Evolutionary conservation across 2,888 invertebrate genomes (phyloP).

Genomic region (Linyphia triangularis): DNA sequence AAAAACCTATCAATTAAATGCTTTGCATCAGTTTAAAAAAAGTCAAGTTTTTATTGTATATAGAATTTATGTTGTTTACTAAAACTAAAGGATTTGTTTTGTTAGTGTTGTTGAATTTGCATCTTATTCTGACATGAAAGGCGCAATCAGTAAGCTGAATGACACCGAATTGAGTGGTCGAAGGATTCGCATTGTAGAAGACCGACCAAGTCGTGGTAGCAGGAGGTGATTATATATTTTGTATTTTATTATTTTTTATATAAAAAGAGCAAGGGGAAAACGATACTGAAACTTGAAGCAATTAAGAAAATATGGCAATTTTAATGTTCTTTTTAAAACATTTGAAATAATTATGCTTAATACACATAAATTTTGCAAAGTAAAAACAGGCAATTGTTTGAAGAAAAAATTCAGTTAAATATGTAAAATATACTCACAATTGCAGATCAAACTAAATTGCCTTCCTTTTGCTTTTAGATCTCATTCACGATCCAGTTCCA

Average conservation of each 20-base stretch:
- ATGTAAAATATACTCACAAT: background rate
- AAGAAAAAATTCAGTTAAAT: background rate
- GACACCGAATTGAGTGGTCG: conserved; percentile 97
- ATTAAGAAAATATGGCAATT: too few relatives aligned
- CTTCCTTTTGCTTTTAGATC: conserved; percentile 11
- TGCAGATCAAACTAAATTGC: background rate
- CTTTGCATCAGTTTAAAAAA: too few relatives aligned
- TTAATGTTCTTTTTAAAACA: too few relatives aligned
- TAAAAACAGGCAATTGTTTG: background rate
- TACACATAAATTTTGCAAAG: background rate
- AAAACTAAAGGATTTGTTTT: conserved; percentile 1
- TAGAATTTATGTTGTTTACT: too few relatives aligned
- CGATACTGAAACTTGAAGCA: too few relatives aligned
- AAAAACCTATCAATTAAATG: too few relatives aligned
- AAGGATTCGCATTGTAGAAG: conserved; percentile 93
- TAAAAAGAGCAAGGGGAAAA: too few relatives aligned
- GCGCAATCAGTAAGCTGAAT: conserved; percentile 96
- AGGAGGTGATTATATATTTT: conserved; percentile 66
- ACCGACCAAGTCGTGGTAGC: conserved; percentile 80
- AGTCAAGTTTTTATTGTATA: too few relatives aligned
- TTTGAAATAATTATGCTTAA: background rate
- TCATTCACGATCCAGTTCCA: conserved; percentile 47
- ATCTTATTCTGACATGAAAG: conserved; percentile 95
- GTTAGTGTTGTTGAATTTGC: conserved; percentile 94
- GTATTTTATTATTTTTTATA: background rate